Evolutionary conservation across 2,113 vertebrate genomes (phyloP), one percentile per base, ranked within the genome.

Genomic region (Albula goreensis): DNA sequence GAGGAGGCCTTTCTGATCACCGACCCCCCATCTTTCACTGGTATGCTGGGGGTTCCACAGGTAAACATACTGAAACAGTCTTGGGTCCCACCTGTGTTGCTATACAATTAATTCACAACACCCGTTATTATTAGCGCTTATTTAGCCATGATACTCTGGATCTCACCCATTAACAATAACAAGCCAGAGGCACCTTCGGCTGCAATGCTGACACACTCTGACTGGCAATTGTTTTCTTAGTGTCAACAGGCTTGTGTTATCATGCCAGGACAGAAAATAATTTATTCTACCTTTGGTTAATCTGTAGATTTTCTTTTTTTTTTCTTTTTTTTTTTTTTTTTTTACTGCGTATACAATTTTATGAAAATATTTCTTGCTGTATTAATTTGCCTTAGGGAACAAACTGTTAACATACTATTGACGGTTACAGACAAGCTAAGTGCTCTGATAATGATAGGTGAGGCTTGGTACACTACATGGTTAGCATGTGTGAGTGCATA

Each of bases 71-170:
- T 10, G 52, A 85, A 85, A 81, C 85, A 85, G 85, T 85, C 50
- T 80, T 50, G 56, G 56, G 56, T 85, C 60, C 5, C 52, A 79
- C 78, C 56, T 31, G 25, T 48, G 77, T 85, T 80, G 53, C 84
- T 85, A 85, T 85, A 85, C 78, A 85, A 85, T 80, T 86, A 81
- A 50, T 56, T 19, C 19, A 48, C 56, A 83, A 81, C 85, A 81
- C 85, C 79, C 60, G 80, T 50, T 49, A 81, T 81, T 81, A 81
- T 80, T 4, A 50, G 49, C 5, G 25, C 85, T 81, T 11, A 70
- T 31, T 17, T 66, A 52, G 19, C 41, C 60, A 51, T 17, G 84
- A 80, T 50, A 48, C 12, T 1, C 70, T 57, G n/a, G 49, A 81
- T 70, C 22, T 53, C 50, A 19, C 3, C 7, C 49, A 70, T 50